Base-by-base conservation (phyloP, 1,140 invertebrate species). In the Drosophila pectinifera region DNA sequence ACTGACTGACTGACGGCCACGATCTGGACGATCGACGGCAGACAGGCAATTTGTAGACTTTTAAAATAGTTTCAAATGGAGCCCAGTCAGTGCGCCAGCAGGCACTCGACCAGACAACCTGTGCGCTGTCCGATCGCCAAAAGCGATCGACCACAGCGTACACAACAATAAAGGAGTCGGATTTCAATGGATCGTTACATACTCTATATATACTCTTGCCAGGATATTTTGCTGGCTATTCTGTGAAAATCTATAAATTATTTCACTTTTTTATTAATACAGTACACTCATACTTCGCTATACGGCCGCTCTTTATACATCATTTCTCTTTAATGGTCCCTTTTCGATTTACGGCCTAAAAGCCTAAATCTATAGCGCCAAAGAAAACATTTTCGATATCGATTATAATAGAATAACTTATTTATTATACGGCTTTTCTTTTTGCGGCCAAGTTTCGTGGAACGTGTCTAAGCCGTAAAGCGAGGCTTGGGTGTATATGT, bases 41-140 rank as follows among this genome's bases (percentile, higher is more conserved):
- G 83, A 86, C 83, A 88, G 83, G 83, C 80, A 88, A 89, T 89
- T 88, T 88, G 84, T 88, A 84, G 84, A 83, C 84, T 89, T 86
- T 89, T 83, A 79, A 88, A 89, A 89, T 80, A 62, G 56, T 74
- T 85, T 78, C 78, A 86, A 84, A 84, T 80, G 73, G 64, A 73
- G 61, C 59, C 45, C 48, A 73, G 63, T 22, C 56, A 70, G 43
- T 22, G 43, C 18, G 38, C 42, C 70, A 69, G 49, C 65, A 80
- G 64, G 62, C 57, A 62, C 36, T 34, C 43, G 43, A 34, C n/a
- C 65, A 54, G 55, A 49, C 63, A 78, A 68, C 43, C 64, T 64
- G 73, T 69, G 53, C 75, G 42, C 46, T 62, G 68, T 73, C 54
- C 62, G 48, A 68, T 56, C 49, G 41, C 53, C 62, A 57, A 45